phyloP scores from a whole-genome alignment of 2,888 invertebrate species.

The Oegoconia quadripuncta region DNA sequence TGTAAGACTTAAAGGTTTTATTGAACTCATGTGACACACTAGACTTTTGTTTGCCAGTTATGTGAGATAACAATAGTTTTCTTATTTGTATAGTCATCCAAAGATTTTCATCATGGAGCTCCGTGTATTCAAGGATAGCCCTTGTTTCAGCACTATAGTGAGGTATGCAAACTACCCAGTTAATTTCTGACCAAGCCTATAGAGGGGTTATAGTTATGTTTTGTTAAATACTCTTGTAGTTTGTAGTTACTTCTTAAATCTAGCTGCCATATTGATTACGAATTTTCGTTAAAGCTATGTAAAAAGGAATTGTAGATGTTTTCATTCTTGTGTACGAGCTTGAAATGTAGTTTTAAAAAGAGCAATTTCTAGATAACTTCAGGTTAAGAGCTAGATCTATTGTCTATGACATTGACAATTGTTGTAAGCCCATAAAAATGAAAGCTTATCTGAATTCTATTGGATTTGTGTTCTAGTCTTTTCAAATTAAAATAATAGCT shows the following conservation, averaged over 20 bases:
- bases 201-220: neutral
- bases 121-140: neutral
- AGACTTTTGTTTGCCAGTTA: neutral
- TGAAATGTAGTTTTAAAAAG: constrained; percentile 32
- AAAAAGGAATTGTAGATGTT: constrained; percentile 32
- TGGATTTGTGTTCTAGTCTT: constrained; percentile 34
- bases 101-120: constrained; percentile 11
- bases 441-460: constrained; percentile 21
- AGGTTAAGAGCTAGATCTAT: constrained; percentile 26
- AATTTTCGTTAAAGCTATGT: constrained; percentile 30
- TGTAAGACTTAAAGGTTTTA: neutral
- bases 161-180: too few species aligned
- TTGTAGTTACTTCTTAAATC: constrained; percentile 35
- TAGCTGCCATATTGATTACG: constrained; percentile 65
- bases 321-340: constrained; percentile 35
- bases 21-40: neutral
- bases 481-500: constrained; percentile 26
- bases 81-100: constrained; percentile 2
- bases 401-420: constrained; percentile 26
- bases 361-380: constrained; percentile 21
- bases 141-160: too few species aligned
- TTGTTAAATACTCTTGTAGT: constrained; percentile 16
- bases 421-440: constrained; percentile 17
- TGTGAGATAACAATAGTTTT: neutral
- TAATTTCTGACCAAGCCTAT: neutral